Evolutionary conservation across 2,797 vertebrate genomes (phyloP).

Genomic region (Alexandromys oeconomus): DNA sequence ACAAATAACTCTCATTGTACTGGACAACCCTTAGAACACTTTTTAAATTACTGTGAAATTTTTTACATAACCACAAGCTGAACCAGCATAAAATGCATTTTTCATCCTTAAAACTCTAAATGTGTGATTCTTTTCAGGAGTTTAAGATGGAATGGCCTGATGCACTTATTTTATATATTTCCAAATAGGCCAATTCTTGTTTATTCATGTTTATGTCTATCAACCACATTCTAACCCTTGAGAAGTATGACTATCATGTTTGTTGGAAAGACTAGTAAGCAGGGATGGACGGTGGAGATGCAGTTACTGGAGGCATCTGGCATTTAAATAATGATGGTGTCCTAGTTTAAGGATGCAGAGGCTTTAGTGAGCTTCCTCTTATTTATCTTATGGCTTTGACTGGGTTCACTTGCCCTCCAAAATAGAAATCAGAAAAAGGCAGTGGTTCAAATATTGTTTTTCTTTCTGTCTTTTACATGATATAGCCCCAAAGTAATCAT

Average conservation of each 20-base stretch:
- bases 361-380: not conserved
- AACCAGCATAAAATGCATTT: not conserved
- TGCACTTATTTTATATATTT: not conserved
- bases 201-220: not conserved
- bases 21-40: not conserved
- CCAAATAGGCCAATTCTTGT: not conserved
- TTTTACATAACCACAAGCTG: not conserved
- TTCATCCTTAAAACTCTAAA: not conserved
- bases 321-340: not conserved
- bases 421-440: not conserved
- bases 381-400: not conserved
- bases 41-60: slow-evolving; percentile 15
- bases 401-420: not conserved
- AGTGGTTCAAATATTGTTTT: slow-evolving; percentile 37
- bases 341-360: not conserved
- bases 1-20: not conserved
- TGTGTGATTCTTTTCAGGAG: not conserved
- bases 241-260: not conserved
- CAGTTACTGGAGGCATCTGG: not conserved
- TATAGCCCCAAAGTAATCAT: not conserved
- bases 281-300: not conserved
- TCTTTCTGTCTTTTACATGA: not conserved
- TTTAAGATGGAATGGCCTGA: not conserved
- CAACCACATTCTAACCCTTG: not conserved
- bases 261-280: not conserved